Conservation (phyloP, 2,113 vertebrate genomes). For the Pygoscelis antarcticus region DNA sequence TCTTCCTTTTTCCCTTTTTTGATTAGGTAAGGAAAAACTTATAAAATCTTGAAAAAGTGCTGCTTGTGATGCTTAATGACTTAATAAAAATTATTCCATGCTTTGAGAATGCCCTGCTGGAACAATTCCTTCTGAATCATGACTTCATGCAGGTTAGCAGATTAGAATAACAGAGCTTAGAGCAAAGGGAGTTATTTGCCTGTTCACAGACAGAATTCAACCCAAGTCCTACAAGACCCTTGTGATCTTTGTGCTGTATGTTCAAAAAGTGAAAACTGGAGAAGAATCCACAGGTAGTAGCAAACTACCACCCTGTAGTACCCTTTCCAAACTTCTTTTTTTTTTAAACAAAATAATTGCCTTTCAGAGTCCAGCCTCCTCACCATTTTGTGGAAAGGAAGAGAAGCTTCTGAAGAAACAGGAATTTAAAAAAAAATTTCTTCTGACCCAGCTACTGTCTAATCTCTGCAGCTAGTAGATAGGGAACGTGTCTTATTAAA, state of each 20-base stretch:
- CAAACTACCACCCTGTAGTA: neutral
- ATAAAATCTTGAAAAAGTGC: neutral
- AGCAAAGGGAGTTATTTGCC: neutral
- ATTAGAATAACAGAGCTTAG: neutral
- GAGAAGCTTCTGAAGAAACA: neutral
- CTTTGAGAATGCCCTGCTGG: neutral
- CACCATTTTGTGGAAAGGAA: neutral
- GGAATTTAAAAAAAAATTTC: neutral
- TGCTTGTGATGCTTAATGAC: neutral
- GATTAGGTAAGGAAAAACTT: neutral
- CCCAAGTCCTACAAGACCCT: neutral
- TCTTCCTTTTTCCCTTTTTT: neutral
- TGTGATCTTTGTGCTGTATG: neutral
- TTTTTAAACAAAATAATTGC: neutral
- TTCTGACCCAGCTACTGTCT: neutral
- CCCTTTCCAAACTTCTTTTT: neutral
- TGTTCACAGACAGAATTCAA: neutral
- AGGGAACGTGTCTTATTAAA: neutral
- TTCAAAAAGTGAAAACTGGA: neutral
- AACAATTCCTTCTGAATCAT: neutral
- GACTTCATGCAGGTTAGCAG: neutral
- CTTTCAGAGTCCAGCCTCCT: neutral
- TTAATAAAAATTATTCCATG: neutral
- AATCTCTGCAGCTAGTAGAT: neutral
- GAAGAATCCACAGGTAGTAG: neutral